Conservation (phyloP, 2,797 vertebrate genomes). For the Lutjanus campechanus region DNA sequence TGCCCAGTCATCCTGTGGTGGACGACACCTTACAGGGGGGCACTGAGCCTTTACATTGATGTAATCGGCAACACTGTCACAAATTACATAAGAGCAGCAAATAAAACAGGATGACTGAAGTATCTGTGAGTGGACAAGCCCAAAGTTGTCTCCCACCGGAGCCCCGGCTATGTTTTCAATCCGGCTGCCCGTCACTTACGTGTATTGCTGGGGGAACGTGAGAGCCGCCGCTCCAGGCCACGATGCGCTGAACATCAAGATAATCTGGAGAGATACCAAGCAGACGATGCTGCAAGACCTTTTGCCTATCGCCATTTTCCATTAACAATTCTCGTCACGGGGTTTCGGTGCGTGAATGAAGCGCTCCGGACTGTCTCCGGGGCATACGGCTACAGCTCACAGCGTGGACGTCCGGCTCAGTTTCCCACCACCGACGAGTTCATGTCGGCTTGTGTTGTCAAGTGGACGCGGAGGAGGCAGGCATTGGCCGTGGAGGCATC, state of each 20-base stretch:
- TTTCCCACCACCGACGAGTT: slow-evolving; percentile 44
- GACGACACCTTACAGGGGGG: slow-evolving; percentile 51
- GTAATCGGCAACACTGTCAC: slow-evolving; percentile 42
- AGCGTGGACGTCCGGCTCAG: slow-evolving; percentile 59
- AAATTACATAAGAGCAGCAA: slow-evolving; percentile 70
- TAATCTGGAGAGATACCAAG: slow-evolving; percentile 86
- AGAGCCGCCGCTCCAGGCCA: slow-evolving; percentile 89
- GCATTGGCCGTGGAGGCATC: slow-evolving; percentile 72
- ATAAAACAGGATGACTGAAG: slow-evolving; percentile 37
- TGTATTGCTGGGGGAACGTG: slow-evolving; percentile 95
- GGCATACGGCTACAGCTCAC: slow-evolving; percentile 8
- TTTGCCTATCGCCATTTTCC: slow-evolving; percentile 94
- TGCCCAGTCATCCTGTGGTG: slow-evolving; percentile 36
- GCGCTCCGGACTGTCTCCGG: slow-evolving; percentile 58
- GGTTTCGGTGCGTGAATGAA: slow-evolving; percentile 60
- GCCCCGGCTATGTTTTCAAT: slow-evolving; percentile 31
- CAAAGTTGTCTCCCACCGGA: slow-evolving; percentile 66
- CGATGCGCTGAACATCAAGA: slow-evolving; percentile 88
- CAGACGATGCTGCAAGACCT: slow-evolving; percentile 90
- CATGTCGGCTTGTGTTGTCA: slow-evolving; percentile 53
- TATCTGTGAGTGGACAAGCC: slow-evolving; percentile 52
- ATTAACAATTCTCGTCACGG: slow-evolving; percentile 78
- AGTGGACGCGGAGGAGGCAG: slow-evolving; percentile 72
- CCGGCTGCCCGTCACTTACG: slow-evolving; percentile 86
- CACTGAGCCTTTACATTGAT: slow-evolving; percentile 51